Evolutionary conservation across 1,140 invertebrate genomes (phyloP).

Genomic region (Dinoponera quadriceps): DNA sequence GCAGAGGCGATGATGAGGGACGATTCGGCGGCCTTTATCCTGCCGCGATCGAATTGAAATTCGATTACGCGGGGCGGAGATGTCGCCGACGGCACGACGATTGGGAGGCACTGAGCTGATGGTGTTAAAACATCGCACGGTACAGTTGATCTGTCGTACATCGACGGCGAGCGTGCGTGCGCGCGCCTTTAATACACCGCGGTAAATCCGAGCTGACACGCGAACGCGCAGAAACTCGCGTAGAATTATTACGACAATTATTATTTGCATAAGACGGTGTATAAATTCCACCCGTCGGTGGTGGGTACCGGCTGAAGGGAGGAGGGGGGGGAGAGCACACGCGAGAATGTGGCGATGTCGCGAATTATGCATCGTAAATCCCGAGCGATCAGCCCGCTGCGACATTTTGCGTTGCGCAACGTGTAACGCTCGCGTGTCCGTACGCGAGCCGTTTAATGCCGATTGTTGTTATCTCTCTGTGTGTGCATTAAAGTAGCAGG

Average conservation of each 20-base stretch:
- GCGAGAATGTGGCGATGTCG: slow-evolving; percentile 18
- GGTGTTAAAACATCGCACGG: not conserved
- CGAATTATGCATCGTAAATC: slow-evolving; percentile 48
- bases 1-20: too few species aligned
- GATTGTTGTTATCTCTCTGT: not conserved
- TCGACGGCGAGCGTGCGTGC: not conserved
- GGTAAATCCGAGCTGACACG: slow-evolving; percentile 29
- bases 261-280: slow-evolving; percentile 38
- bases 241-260: slow-evolving; percentile 52
- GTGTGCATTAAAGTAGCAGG: not conserved
- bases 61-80: not conserved
- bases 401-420: slow-evolving; percentile 49
- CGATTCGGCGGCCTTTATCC: not conserved
- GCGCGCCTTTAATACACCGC: not conserved
- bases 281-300: slow-evolving; percentile 23
- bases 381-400: slow-evolving; percentile 15
- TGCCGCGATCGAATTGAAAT: slow-evolving; percentile 8
- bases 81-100: not conserved
- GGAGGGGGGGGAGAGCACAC: not conserved
- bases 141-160: slow-evolving; percentile 23
- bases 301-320: not conserved
- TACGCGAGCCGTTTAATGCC: not conserved
- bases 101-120: not conserved
- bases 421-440: not conserved
- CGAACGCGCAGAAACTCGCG: slow-evolving; percentile 10